phyloP scores from a whole-genome alignment of 2,113 vertebrate species.

The Tympanuchus pallidicinctus region DNA sequence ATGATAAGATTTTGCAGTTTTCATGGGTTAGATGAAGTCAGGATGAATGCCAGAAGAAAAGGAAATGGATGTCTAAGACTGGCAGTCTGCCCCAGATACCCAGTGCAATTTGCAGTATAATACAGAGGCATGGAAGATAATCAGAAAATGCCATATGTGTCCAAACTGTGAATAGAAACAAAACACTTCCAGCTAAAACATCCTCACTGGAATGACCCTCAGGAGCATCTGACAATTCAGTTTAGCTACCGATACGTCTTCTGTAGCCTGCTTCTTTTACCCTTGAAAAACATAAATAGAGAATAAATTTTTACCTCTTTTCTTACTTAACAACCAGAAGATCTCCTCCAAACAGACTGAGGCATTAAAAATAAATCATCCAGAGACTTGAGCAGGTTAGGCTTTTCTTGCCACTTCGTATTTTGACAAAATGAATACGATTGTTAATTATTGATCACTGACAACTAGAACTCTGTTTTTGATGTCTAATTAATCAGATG shows the following conservation, averaged over 20 bases:
- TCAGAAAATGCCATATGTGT: slow-evolving; percentile 16
- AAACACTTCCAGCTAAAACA: not conserved
- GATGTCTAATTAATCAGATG: not conserved
- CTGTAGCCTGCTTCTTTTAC: not conserved
- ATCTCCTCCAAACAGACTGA: not conserved
- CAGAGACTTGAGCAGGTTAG: not conserved
- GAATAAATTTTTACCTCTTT: not conserved
- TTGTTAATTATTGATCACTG: not conserved
- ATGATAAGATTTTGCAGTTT: not conserved
- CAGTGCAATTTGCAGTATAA: not conserved
- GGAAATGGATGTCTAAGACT: not conserved
- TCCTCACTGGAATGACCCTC: not conserved
- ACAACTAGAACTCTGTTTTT: not conserved
- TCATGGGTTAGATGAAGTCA: not conserved
- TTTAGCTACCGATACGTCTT: not conserved
- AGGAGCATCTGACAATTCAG: not conserved
- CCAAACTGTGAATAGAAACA: not conserved
- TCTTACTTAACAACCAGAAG: not conserved
- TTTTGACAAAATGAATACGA: not conserved
- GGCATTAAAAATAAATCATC: not conserved
- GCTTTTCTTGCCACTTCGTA: not conserved
- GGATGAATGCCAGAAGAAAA: not conserved
- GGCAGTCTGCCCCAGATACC: not conserved
- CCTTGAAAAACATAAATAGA: not conserved
- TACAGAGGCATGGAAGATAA: not conserved